Conservation (phyloP, 2,113 vertebrate genomes). For the Capreolus pygargus region DNA sequence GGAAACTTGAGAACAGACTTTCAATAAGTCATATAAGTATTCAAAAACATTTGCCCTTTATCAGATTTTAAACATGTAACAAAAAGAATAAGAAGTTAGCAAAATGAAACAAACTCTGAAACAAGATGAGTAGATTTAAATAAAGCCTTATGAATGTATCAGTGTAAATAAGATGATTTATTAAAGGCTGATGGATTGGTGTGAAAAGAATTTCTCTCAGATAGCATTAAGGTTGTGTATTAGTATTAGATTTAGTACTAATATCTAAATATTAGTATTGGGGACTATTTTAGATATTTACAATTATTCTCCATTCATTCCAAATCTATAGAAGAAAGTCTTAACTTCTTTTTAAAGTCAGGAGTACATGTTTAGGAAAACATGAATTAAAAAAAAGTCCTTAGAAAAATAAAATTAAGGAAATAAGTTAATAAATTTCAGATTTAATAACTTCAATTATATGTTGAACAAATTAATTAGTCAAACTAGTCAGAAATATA, state of each 20-base stretch:
- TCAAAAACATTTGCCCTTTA: neutral
- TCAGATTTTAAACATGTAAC: neutral
- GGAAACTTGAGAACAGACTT: neutral
- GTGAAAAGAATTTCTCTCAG: conserved; percentile 4
- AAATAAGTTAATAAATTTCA: neutral
- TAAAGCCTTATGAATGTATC: neutral
- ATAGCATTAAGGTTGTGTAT: neutral
- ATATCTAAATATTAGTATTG: neutral
- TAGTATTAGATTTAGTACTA: neutral
- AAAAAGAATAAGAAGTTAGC: neutral
- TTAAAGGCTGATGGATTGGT: neutral
- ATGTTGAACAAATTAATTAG: neutral
- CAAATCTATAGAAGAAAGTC: neutral
- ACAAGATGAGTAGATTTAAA: neutral
- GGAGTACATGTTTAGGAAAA: conserved; percentile 8
- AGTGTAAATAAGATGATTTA: neutral
- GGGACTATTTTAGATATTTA: neutral
- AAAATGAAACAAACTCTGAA: neutral
- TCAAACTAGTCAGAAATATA: neutral
- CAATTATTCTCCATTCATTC: neutral
- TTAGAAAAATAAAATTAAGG: conserved; percentile 47
- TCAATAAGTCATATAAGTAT: neutral
- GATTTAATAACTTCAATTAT: neutral
- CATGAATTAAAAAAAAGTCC: neutral
- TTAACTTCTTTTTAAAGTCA: conserved; percentile 21